Percentiles rank a stretch among this genome's conserved stretches.
phyloP scores from a whole-genome alignment of 2,888 invertebrate genomes.

The Eupeodes luniger region DNA sequence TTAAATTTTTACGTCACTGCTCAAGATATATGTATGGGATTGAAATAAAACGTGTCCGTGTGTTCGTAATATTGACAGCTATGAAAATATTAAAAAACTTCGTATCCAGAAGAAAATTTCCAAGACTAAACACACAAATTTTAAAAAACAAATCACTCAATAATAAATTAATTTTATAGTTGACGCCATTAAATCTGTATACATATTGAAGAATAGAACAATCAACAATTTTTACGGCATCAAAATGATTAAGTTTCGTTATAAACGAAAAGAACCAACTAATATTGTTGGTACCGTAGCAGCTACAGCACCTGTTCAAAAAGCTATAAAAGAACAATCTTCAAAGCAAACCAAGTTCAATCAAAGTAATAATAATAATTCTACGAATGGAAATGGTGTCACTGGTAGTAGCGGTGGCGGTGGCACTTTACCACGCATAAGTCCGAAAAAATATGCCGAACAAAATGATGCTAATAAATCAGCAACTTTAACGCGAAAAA shows the following conservation, averaged over 20 bases:
- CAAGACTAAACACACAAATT: not conserved
- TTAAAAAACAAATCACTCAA: not conserved
- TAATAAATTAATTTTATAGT: not conserved
- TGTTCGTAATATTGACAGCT: too few relatives aligned
- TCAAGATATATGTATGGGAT: too few relatives aligned
- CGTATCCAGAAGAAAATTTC: slow-evolving; percentile 1
- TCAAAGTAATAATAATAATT: slow-evolving; percentile 28
- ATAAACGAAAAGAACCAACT: slow-evolving; percentile 86
- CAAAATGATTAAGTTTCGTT: slow-evolving; percentile 88
- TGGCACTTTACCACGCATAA: slow-evolving; percentile 82
- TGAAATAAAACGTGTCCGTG: too few relatives aligned
- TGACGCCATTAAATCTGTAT: not conserved
- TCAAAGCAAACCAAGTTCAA: slow-evolving; percentile 61
- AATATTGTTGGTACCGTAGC: slow-evolving; percentile 79
- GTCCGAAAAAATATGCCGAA: slow-evolving; percentile 80
- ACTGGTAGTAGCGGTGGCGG: slow-evolving; percentile 77
- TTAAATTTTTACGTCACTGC: too few relatives aligned
- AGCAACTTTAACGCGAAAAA: slow-evolving; percentile 80
- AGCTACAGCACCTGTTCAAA: slow-evolving; percentile 62
- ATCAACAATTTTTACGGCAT: not conserved
- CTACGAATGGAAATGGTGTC: slow-evolving; percentile 77
- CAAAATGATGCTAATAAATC: slow-evolving; percentile 79
- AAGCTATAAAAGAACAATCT: slow-evolving; percentile 59
- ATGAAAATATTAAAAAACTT: not conserved
- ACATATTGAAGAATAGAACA: slow-evolving; percentile 13